Percentiles rank a stretch among this genome's conserved stretches.
phyloP scores from a whole-genome alignment of 2,797 vertebrate genomes.

The Danio tinwini region DNA sequence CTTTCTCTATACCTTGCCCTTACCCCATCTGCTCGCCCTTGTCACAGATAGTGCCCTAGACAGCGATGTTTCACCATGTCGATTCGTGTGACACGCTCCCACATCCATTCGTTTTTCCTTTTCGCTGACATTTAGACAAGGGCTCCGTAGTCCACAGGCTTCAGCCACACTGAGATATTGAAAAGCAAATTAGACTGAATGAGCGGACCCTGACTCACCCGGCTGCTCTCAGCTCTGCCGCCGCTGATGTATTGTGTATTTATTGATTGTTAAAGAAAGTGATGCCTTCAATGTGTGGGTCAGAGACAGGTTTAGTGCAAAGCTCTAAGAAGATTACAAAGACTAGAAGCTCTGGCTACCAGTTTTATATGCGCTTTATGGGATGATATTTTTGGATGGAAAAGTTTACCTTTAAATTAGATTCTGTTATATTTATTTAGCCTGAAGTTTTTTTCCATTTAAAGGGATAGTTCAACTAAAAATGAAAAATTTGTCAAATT shows the following conservation, averaged over 20 bases:
- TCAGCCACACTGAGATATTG: slow-evolving; percentile 24
- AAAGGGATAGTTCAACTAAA: too few species aligned
- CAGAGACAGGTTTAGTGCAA: background rate
- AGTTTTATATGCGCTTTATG: background rate
- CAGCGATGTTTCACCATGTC: slow-evolving; percentile 53
- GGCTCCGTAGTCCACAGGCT: background rate
- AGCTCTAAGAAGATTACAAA: background rate
- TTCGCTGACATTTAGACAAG: slow-evolving; percentile 52
- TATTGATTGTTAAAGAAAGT: slow-evolving; percentile 47
- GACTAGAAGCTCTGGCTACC: background rate
- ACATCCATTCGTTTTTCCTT: slow-evolving; percentile 45
- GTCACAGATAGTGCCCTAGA: slow-evolving; percentile 44
- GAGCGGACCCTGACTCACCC: slow-evolving; percentile 27
- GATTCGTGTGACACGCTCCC: slow-evolving; percentile 55
- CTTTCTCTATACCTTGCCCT: slow-evolving; percentile 24
- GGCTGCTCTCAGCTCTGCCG: background rate
- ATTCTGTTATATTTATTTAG: background rate
- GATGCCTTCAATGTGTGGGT: slow-evolving; percentile 22
- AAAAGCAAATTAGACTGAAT: slow-evolving; percentile 47
- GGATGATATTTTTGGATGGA: background rate
- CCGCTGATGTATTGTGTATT: slow-evolving; percentile 18
- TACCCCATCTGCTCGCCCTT: slow-evolving; percentile 36
- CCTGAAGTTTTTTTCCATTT: background rate
- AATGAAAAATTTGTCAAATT: too few species aligned
- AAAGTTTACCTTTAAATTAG: background rate